Conservation (phyloP, 2,113 vertebrate genomes). For the Antennarius striatus region DNA sequence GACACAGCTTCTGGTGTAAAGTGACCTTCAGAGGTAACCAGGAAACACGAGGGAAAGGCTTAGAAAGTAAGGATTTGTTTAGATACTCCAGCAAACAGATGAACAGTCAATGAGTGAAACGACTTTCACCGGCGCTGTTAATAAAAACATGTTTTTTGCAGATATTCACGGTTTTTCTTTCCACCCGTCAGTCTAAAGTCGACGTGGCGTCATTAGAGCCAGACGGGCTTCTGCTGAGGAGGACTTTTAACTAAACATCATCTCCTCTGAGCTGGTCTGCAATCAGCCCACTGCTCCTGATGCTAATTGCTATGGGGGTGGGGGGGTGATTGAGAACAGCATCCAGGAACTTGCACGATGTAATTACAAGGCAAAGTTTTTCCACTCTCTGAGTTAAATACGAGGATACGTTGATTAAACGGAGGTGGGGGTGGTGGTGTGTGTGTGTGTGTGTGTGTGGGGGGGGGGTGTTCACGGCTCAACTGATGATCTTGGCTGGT, state of each 20-base stretch:
- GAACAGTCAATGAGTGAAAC: too few species aligned
- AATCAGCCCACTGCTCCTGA: slow-evolving; percentile 72
- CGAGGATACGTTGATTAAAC: slow-evolving; percentile 77
- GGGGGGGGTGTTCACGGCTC: slow-evolving; percentile 8
- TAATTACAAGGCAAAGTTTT: slow-evolving; percentile 74
- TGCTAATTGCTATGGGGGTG: slow-evolving; percentile 72
- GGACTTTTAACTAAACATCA: slow-evolving; percentile 54
- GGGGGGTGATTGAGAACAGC: slow-evolving; percentile 64
- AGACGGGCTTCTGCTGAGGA: not conserved
- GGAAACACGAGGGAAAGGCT: too few species aligned
- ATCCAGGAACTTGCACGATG: slow-evolving; percentile 63
- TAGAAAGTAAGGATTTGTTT: too few species aligned
- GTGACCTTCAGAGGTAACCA: too few species aligned
- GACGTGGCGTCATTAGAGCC: slow-evolving; percentile 13
- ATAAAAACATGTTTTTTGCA: too few species aligned
- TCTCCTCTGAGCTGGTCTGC: slow-evolving; percentile 61
- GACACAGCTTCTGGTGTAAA: too few species aligned
- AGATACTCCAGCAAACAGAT: too few species aligned
- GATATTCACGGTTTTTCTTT: too few species aligned
- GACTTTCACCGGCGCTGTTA: too few species aligned
- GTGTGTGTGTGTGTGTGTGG: slow-evolving; percentile 12
- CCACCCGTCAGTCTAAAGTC: slow-evolving; percentile 1
- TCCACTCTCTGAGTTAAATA: slow-evolving; percentile 65
- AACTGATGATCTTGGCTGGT: slow-evolving; percentile 54
- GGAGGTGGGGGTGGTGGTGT: not conserved